These are phyloP conservation scores for Disparrhopalites patrizii DNA, from an alignment of 2,888 invertebrate genomes.

Conservation along the genomic window DNA sequence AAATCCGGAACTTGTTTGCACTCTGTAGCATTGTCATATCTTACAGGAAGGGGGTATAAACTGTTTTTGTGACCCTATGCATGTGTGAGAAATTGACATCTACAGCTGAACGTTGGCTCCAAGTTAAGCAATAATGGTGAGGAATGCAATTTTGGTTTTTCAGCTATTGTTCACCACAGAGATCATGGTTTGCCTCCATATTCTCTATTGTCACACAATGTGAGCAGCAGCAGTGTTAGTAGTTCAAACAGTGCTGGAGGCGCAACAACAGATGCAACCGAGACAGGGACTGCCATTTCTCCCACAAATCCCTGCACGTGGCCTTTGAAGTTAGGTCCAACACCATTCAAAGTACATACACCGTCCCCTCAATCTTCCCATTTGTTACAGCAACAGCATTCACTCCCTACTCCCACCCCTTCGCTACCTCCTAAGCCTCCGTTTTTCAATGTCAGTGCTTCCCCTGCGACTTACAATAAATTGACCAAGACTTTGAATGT, in stretches of 20 bases:
- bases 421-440: slow-evolving; percentile 26
- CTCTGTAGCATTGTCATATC: no score
- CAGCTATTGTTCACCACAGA: slow-evolving; percentile 46
- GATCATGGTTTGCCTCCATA: slow-evolving; percentile 39
- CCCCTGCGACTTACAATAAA: slow-evolving; percentile 11
- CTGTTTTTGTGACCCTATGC: no score
- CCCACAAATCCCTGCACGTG: slow-evolving; percentile 35
- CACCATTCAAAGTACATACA: slow-evolving; percentile 43
- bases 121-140: no score
- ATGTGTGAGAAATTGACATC: no score
- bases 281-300: slow-evolving; percentile 20
- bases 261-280: slow-evolving; percentile 10
- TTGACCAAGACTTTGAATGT: slow-evolving; percentile 8
- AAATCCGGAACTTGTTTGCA: no score
- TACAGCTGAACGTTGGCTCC: no score
- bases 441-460: not conserved
- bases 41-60: no score
- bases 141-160: slow-evolving; percentile 18
- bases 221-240: slow-evolving; percentile 48
- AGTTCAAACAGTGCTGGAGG: slow-evolving; percentile 43
- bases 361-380: slow-evolving; percentile 40
- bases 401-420: slow-evolving; percentile 10
- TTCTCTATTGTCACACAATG: slow-evolving; percentile 38
- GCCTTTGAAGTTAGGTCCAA: slow-evolving; percentile 43
- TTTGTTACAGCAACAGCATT: slow-evolving; percentile 33